Base-by-base conservation (phyloP, 35 echinoderm and acorn worm genomes). In the Lytechinus variegatus region DNA sequence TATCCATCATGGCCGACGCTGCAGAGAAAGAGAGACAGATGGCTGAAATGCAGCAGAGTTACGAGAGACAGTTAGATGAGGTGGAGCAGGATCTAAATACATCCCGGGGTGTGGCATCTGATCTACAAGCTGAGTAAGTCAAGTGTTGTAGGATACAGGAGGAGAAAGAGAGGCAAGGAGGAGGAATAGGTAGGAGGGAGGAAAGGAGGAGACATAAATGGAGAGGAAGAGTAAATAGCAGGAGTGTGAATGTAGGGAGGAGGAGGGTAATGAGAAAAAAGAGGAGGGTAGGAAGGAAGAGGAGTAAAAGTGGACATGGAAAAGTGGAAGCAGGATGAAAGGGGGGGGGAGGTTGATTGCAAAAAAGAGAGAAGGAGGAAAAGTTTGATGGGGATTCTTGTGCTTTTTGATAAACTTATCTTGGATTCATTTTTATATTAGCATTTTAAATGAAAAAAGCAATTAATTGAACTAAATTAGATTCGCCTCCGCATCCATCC, bases 1-100 rank as follows among this genome's bases (percentile, higher is more conserved):
- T 99, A 3, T 95, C 95, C 9, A 98, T 99, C 71, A 97, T 99
- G 58, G 98, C 98, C 14, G 98, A 99, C 60, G 97, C 97, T 56
- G 95, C 97, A 11, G 95, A 97, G 21, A 99, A 99, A 93, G 98
- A 99, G 86, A 93, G 96, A 10, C 95, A 97, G 90, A 61, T 99
- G 86, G 96, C 71, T 6, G 79, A 91, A 55, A 52, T 98, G 61
- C 95, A 97, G 60, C 86, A 89, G n/a, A 94, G 96, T 2, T 99
- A 97, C 89, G 98, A 99, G 94, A 66, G 88, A 29, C 98, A 99
- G 79, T 89, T 99, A 55, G 96, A 96, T 44, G 94, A 97, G 8
- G 21, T 98, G 54, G 98, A 99, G 58, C 89, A 96, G 53, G 98
- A 99, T 57, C 94, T 99, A 33, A 98, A 99, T 55, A 97, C 86